Percentiles rank a stretch among this genome's conserved stretches.
These are phyloP conservation scores for Vanessa tameamea DNA, from an alignment of 1,140 invertebrate species.

Conservation along the genomic window DNA sequence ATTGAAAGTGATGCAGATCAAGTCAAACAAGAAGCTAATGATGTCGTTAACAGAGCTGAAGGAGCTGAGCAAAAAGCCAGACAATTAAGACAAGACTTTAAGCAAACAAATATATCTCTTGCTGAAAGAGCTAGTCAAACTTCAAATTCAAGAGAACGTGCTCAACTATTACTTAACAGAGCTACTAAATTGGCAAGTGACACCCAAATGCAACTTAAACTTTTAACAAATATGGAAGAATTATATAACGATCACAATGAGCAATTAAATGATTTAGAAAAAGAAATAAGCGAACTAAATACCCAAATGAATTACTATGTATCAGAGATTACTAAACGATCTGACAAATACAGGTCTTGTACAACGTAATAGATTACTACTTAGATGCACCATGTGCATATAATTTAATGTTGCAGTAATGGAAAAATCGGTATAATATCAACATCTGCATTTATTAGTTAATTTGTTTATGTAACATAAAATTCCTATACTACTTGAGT, in stretches of 20 bases:
- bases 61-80: slow-evolving; percentile 73
- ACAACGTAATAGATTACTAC: slow-evolving; percentile 55
- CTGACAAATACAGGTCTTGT: slow-evolving; percentile 79
- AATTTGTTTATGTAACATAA: background rate
- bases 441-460: slow-evolving; percentile 7
- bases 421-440: background rate
- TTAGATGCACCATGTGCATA: no score
- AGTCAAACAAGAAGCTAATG: slow-evolving; percentile 81
- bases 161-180: slow-evolving; percentile 86
- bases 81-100: slow-evolving; percentile 71
- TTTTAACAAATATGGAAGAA: slow-evolving; percentile 83
- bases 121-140: slow-evolving; percentile 77
- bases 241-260: slow-evolving; percentile 79
- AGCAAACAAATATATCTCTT: slow-evolving; percentile 70
- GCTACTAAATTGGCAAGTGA: slow-evolving; percentile 89
- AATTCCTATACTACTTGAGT: background rate
- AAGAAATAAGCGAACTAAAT: slow-evolving; percentile 78
- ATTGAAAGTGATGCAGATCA: slow-evolving; percentile 85
- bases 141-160: slow-evolving; percentile 84
- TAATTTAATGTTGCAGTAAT: no score
- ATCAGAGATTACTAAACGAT: slow-evolving; percentile 79
- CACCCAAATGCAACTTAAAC: slow-evolving; percentile 87
- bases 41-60: slow-evolving; percentile 76
- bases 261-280: slow-evolving; percentile 74
- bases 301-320: slow-evolving; percentile 78